Percentiles rank a stretch among this genome's conserved stretches.
Conservation (phyloP, 2,113 vertebrate genomes). For the Vombatus ursinus region DNA sequence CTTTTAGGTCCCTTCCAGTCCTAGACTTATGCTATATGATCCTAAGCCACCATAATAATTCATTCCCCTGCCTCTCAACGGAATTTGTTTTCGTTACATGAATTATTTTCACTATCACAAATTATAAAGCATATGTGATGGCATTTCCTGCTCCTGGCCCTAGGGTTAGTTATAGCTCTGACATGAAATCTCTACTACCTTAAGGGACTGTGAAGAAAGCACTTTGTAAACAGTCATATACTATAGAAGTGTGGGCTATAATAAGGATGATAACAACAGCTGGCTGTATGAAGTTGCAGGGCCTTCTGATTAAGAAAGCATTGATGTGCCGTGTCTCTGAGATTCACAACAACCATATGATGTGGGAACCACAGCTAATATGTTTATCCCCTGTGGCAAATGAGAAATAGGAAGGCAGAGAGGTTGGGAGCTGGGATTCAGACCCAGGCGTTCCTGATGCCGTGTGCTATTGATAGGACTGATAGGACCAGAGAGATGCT, state of each 20-base stretch:
- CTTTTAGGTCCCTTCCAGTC: not conserved
- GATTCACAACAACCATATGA: not conserved
- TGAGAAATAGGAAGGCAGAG: not conserved
- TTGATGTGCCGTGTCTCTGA: not conserved
- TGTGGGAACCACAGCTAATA: not conserved
- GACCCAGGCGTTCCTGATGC: too few species aligned
- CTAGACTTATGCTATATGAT: not conserved
- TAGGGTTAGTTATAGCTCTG: not conserved
- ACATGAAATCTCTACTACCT: not conserved
- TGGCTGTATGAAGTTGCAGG: not conserved
- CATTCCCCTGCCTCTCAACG: not conserved
- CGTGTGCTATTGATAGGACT: not conserved
- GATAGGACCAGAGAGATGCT: not conserved
- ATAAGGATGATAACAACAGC: not conserved
- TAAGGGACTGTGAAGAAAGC: not conserved
- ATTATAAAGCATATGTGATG: not conserved
- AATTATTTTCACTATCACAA: not conserved
- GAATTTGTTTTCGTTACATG: not conserved
- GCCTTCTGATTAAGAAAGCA: not conserved
- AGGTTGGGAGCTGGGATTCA: not conserved
- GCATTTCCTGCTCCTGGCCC: not conserved
- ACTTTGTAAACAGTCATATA: not conserved
- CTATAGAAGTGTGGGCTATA: not conserved
- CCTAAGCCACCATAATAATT: not conserved
- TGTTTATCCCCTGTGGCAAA: not conserved